phyloP scores from a whole-genome alignment of 2,113 vertebrate species.

The Phalacrocorax carbo region DNA sequence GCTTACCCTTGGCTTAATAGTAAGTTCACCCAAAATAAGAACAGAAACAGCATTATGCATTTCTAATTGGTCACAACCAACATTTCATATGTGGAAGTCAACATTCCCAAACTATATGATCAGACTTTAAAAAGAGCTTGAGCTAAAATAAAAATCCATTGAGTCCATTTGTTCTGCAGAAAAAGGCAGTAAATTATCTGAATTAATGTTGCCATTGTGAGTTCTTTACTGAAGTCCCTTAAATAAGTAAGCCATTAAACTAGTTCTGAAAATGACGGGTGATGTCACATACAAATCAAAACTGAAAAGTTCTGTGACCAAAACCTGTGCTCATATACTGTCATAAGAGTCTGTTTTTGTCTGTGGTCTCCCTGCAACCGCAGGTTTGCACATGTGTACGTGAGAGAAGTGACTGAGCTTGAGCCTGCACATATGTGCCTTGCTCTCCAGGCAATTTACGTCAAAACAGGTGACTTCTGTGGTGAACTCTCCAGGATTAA shows the following conservation, averaged over 20 bases:
- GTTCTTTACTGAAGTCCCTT: neutral
- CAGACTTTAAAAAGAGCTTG: conserved; percentile 18
- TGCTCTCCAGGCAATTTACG: neutral
- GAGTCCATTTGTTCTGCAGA: neutral
- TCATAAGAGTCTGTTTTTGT: neutral
- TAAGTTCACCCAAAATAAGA: neutral
- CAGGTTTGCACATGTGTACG: fast-evolving
- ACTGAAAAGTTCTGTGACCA: neutral
- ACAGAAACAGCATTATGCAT: conserved; percentile 34
- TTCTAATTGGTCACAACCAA: conserved; percentile 17
- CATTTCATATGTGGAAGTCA: neutral
- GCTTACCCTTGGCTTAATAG: neutral
- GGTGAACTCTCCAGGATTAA: neutral
- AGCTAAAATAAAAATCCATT: conserved; percentile 23
- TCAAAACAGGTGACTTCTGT: neutral
- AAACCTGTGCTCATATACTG: neutral
- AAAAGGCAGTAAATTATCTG: neutral
- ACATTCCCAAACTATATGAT: conserved; percentile 51
- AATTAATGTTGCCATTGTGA: neutral
- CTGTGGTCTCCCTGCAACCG: neutral
- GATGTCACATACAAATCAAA: neutral
- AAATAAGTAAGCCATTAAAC: neutral
- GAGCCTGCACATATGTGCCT: neutral
- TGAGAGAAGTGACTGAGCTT: neutral
- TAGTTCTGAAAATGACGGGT: neutral